Percentiles rank a stretch among this genome's conserved stretches.
These are phyloP conservation scores for Pseudochromis fuscus DNA, from an alignment of 2,797 vertebrate species.

Conservation along the genomic window DNA sequence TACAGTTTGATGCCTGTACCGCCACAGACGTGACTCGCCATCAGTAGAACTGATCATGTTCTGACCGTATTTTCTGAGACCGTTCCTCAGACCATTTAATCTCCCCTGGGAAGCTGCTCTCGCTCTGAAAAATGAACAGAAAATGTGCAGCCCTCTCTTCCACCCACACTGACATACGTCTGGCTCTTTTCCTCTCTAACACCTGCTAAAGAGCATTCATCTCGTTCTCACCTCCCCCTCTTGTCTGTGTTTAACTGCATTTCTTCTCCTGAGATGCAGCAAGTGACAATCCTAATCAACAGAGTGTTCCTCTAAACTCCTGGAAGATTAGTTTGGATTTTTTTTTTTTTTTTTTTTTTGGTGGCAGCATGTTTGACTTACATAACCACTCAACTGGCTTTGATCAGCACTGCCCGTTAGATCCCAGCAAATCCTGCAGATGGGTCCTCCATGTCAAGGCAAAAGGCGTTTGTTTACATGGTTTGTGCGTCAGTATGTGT, in stretches of 20 bases:
- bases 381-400: conserved; percentile 59
- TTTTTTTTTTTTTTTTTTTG: conserved; percentile 54
- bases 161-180: conserved; percentile 49
- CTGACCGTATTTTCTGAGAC: conserved; percentile 21
- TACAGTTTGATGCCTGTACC: conserved; percentile 20
- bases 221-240: conserved; percentile 28
- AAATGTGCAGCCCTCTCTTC: conserved; percentile 29
- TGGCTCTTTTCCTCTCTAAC: conserved; percentile 46
- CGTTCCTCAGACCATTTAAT: conserved; percentile 11
- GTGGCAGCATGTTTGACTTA: conserved; percentile 54
- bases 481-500: conserved; percentile 21
- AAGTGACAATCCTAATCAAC: conserved; percentile 37
- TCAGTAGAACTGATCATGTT: conserved; percentile 16
- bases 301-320: conserved; percentile 51
- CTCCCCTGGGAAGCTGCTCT: conserved; percentile 28
- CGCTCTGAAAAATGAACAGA: conserved; percentile 6
- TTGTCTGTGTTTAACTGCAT: conserved; percentile 32
- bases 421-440: conserved; percentile 59
- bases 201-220: conserved; percentile 40
- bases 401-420: conserved; percentile 51
- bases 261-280: conserved; percentile 26
- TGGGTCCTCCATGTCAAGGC: conserved; percentile 42
- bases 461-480: conserved; percentile 54
- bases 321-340: conserved; percentile 65
- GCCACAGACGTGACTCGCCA: neutral